These are phyloP conservation scores for Dasyurus viverrinus DNA, from an alignment of 2,113 vertebrate species.

Conservation along the genomic window DNA sequence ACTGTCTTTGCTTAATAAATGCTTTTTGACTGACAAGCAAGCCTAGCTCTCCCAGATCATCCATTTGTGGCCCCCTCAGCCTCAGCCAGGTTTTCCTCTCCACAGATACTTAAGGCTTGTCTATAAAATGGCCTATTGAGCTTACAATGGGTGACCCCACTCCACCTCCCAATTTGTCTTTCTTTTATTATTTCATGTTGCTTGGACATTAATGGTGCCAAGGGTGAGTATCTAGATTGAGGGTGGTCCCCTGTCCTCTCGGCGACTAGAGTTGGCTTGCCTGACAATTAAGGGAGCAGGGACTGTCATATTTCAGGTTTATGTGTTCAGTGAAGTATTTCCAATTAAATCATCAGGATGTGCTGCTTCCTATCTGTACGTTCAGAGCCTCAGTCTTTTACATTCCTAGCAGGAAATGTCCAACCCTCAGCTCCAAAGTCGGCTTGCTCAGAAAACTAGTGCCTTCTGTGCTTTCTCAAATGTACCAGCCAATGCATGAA, in stretches of 20 bases:
- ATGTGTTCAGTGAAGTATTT: constrained; percentile 15
- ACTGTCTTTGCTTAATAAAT: background rate
- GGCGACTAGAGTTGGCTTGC: constrained; percentile 19
- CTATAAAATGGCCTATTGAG: background rate
- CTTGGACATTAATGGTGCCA: background rate
- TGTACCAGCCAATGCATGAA: background rate
- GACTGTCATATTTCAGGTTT: constrained; percentile 27
- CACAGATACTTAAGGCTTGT: background rate
- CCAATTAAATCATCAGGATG: constrained; percentile 39
- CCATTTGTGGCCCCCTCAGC: fast-evolving
- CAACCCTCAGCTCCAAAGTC: background rate
- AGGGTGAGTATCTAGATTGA: background rate
- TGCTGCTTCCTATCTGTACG: background rate
- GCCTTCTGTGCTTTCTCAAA: background rate
- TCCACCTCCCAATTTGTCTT: background rate
- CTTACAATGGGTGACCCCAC: background rate
- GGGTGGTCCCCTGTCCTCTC: background rate
- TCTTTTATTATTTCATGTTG: constrained; percentile 11
- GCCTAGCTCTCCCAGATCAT: background rate
- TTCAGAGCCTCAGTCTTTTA: background rate
- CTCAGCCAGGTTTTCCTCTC: background rate
- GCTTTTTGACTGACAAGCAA: background rate
- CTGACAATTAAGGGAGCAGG: constrained; percentile 45
- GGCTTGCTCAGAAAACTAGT: background rate
- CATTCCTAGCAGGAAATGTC: background rate